Evolutionary conservation across 2,888 invertebrate genomes (phyloP).

Genomic region (Stomorhina lunata): DNA sequence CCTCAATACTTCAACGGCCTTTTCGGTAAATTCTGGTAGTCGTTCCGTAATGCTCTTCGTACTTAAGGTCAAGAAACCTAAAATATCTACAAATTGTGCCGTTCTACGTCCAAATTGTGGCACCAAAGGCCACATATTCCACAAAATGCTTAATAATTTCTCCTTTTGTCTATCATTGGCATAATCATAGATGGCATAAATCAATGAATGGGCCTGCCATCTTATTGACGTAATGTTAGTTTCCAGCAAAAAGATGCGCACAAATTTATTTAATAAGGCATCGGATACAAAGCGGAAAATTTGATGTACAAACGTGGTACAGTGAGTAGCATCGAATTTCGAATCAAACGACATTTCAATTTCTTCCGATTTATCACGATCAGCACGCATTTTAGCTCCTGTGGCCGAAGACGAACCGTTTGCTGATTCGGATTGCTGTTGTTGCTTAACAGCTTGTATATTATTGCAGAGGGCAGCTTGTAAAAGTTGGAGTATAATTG

Average conservation of each 20-base stretch:
- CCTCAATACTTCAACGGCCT: constrained; percentile 90
- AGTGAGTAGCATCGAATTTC: constrained; percentile 85
- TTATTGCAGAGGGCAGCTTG: constrained; percentile 91
- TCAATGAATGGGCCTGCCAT: constrained; percentile 96
- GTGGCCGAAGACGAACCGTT: constrained; percentile 48
- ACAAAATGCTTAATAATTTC: constrained; percentile 89
- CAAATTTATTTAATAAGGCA: constrained; percentile 83
- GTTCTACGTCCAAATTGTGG: constrained; percentile 96
- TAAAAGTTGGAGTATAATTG: constrained; percentile 92
- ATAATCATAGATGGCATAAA: constrained; percentile 92
- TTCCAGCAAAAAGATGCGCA: constrained; percentile 94
- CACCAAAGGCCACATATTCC: constrained; percentile 94
- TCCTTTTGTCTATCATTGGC: constrained; percentile 89
- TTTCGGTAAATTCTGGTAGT: constrained; percentile 88
- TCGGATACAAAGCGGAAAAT: constrained; percentile 84
- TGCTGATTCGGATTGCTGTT: constrained; percentile 65
- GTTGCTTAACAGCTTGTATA: constrained; percentile 73
- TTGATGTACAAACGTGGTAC: constrained; percentile 85
- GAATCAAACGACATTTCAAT: constrained; percentile 83
- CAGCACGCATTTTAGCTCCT: constrained; percentile 80
- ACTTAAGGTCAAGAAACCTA: constrained; percentile 96
- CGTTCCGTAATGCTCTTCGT: constrained; percentile 86
- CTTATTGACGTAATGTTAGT: constrained; percentile 95
- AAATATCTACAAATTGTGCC: constrained; percentile 96
- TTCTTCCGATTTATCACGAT: constrained; percentile 85